A percentile compares a stretch with the other conserved stretches of the same genome.
These are phyloP conservation scores for Harpegnathos saltator DNA, from an alignment of 1,140 invertebrate genomes.

Conservation along the genomic window DNA sequence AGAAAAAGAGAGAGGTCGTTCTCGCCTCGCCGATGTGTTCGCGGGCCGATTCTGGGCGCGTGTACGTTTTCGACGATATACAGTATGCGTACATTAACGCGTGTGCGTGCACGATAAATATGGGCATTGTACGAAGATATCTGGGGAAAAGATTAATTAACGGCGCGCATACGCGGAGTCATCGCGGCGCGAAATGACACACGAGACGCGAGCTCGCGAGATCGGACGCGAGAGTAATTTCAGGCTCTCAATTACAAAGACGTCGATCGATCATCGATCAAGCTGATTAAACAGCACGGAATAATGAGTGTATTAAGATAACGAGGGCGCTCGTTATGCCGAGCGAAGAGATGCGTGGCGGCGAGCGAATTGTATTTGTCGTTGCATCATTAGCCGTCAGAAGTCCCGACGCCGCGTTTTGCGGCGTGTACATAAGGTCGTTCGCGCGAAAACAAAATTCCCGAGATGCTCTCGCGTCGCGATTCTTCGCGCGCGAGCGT, in stretches of 20 bases:
- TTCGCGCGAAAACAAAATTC: background rate
- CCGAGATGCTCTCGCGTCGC: background rate
- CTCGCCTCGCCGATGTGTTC: too few relatives aligned
- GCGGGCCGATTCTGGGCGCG: background rate
- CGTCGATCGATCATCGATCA: slow-evolving; percentile 25
- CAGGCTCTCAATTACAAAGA: slow-evolving; percentile 18
- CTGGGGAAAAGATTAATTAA: background rate
- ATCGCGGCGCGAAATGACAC: slow-evolving; percentile 17
- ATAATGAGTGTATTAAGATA: slow-evolving; percentile 17
- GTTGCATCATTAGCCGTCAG: background rate
- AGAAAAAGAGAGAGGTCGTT: slow-evolving; percentile 21
- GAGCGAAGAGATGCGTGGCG: background rate
- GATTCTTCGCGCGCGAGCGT: background rate
- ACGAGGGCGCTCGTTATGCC: background rate
- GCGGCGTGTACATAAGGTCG: background rate
- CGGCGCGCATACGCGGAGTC: background rate
- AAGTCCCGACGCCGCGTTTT: too few relatives aligned
- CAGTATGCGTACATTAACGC: slow-evolving; percentile 2
- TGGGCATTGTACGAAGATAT: background rate
- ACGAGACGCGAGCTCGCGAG: background rate
- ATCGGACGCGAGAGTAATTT: background rate
- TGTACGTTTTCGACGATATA: slow-evolving; percentile 18
- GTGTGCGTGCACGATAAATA: background rate
- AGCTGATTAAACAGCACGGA: background rate
- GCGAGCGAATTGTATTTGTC: background rate